phyloP scores from a whole-genome alignment of 2,888 invertebrate genomes.

The Lamellibrachia columna region DNA sequence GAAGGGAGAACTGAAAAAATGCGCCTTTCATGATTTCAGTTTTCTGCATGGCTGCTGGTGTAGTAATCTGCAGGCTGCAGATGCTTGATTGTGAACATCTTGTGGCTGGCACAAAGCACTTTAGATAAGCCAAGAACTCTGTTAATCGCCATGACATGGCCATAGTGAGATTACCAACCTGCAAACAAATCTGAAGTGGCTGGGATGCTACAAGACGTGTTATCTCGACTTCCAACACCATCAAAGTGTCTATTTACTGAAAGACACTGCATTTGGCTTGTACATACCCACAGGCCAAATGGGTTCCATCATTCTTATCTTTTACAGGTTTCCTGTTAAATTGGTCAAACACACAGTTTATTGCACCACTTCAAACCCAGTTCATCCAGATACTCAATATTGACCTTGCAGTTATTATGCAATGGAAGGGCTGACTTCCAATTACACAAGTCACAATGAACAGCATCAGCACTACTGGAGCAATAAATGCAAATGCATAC shows the following conservation, averaged over 20 bases:
- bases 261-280: not conserved
- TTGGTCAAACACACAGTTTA: not conserved
- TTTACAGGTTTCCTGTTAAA: not conserved
- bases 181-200: not conserved
- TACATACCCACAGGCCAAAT: not conserved
- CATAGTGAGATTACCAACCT: not conserved
- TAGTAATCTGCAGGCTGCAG: not conserved
- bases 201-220: not conserved
- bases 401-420: not conserved
- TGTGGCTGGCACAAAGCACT: not conserved
- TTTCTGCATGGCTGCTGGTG: not conserved
- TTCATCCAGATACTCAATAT: not conserved
- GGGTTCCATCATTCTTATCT: conserved; percentile 4
- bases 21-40: not conserved
- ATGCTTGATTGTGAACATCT: not conserved
- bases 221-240: not conserved
- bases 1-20: not conserved
- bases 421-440: not conserved
- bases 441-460: not conserved
- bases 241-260: conserved; percentile 3
- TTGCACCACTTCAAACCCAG: not conserved
- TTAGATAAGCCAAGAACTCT: not conserved
- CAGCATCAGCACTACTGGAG: not conserved
- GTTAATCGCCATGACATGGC: not conserved
- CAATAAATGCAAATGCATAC: not conserved